Conservation (phyloP, 2,797 vertebrate species). For the Nasua narica region DNA sequence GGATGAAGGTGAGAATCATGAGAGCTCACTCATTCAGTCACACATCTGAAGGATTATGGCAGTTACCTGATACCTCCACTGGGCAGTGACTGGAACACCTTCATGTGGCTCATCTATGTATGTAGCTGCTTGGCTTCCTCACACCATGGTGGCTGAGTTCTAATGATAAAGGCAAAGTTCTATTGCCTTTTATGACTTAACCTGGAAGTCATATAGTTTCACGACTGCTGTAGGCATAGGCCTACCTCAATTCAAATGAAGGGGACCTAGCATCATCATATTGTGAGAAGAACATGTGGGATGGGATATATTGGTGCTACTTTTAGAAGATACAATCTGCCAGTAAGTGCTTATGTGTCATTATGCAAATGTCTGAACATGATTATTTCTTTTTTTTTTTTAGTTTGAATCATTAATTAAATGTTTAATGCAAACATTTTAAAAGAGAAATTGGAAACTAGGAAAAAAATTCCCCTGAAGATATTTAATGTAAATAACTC, state of each 20-base stretch:
- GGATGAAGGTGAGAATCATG: not conserved
- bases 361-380: not conserved
- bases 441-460: slow-evolving; percentile 61
- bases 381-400: not conserved
- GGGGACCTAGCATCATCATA: not conserved
- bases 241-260: not conserved
- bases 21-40: not conserved
- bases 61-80: not conserved
- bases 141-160: not conserved
- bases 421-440: slow-evolving; percentile 45
- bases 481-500: slow-evolving; percentile 73
- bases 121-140: not conserved
- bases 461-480: slow-evolving; percentile 65
- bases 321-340: not conserved
- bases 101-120: not conserved
- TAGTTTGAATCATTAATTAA: slow-evolving; percentile 55
- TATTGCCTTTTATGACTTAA: not conserved
- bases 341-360: not conserved
- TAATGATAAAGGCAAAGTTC: not conserved
- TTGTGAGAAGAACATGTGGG: not conserved
- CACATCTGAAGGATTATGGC: not conserved
- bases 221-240: not conserved
- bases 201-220: not conserved
- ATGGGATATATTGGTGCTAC: not conserved
- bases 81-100: not conserved